phyloP scores from a whole-genome alignment of 1,140 invertebrate genomes.

The Atta texana region DNA sequence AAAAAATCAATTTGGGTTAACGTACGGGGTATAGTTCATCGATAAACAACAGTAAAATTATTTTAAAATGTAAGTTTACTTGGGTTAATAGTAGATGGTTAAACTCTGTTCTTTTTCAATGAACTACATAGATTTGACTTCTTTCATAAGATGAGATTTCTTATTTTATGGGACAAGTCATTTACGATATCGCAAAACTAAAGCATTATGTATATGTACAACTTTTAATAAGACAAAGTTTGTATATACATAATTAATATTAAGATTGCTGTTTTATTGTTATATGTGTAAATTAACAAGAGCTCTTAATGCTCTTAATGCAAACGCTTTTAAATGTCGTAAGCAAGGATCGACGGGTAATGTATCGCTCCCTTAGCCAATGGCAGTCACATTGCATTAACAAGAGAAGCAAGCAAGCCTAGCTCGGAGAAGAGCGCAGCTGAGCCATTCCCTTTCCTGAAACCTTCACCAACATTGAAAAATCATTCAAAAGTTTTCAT shows the following conservation, averaged over 20 bases:
- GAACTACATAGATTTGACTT: slow-evolving; percentile 25
- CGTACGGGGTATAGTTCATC: not conserved
- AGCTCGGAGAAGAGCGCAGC: slow-evolving; percentile 82
- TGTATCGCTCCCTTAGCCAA: slow-evolving; percentile 77
- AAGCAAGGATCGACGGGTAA: slow-evolving; percentile 78
- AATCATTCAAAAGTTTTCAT: slow-evolving; percentile 79
- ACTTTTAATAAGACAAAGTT: slow-evolving; percentile 39
- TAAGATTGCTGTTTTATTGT: slow-evolving; percentile 30
- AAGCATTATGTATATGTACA: not conserved
- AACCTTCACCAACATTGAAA: slow-evolving; percentile 77
- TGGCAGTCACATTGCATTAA: slow-evolving; percentile 81
- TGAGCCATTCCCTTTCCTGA: slow-evolving; percentile 81
- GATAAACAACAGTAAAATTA: slow-evolving; percentile 15
- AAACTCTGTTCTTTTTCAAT: not conserved
- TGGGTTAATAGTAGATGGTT: not conserved
- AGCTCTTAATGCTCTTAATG: not conserved
- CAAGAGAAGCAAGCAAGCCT: slow-evolving; percentile 79
- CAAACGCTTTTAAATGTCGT: slow-evolving; percentile 30
- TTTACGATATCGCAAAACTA: slow-evolving; percentile 22
- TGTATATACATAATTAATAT: slow-evolving; percentile 44
- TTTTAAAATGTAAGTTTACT: not conserved
- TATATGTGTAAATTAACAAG: slow-evolving; percentile 21
- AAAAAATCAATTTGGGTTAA: slow-evolving; percentile 24
- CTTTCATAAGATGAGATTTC: slow-evolving; percentile 17
- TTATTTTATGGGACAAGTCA: slow-evolving; percentile 55